Conservation (phyloP, 2,113 vertebrate genomes). For the Prochilodus magdalenae region DNA sequence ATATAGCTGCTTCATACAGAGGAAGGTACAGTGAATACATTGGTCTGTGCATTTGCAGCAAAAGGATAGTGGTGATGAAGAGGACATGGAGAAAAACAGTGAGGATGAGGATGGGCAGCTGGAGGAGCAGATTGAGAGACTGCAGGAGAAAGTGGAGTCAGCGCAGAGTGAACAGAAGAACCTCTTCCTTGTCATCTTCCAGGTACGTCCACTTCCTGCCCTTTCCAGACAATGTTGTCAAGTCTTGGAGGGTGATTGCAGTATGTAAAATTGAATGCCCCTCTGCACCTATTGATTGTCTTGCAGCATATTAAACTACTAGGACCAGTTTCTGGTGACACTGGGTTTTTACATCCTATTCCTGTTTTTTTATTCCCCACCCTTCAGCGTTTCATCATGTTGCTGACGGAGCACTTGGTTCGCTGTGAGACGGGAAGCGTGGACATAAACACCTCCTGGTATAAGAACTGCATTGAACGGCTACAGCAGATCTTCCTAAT, state of each 20-base stretch:
- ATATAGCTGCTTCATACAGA: too few relatives aligned
- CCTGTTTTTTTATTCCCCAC: neutral
- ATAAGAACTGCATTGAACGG: conserved; percentile 94
- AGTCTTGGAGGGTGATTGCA: neutral
- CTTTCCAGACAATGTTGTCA: neutral
- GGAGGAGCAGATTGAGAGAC: conserved; percentile 93
- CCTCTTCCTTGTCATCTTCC: conserved; percentile 98
- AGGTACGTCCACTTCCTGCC: conserved; percentile 75
- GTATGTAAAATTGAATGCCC: neutral
- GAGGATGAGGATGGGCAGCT: conserved; percentile 92
- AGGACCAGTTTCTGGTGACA: neutral
- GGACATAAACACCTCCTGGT: conserved; percentile 94
- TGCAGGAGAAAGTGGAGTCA: conserved; percentile 96
- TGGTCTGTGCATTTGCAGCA: conserved; percentile 58
- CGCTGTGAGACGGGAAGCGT: conserved; percentile 92
- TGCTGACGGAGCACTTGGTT: conserved; percentile 95
- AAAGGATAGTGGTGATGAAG: conserved; percentile 89
- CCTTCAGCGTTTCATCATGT: conserved; percentile 94
- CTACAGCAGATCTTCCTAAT: conserved; percentile 96
- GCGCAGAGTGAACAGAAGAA: conserved; percentile 99
- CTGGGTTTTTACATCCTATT: neutral
- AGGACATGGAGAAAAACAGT: conserved; percentile 90
- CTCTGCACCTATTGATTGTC: neutral
- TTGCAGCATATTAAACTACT: neutral
- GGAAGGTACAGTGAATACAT: too few relatives aligned